Base-by-base conservation (phyloP, 2,888 invertebrate species). In the Epirrhoe tristata region DNA sequence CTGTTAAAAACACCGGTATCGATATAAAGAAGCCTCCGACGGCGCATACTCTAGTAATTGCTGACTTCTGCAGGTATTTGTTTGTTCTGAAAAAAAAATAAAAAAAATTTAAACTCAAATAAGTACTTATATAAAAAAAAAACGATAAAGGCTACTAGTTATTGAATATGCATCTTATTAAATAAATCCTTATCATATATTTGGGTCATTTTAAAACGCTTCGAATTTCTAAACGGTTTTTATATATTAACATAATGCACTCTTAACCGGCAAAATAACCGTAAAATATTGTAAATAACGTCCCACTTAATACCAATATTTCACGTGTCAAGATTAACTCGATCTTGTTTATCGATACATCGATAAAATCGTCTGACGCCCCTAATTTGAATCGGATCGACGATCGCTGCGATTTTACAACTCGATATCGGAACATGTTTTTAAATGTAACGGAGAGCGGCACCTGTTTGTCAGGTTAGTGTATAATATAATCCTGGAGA, bases 1-100 rank as follows among this genome's bases (percentile, higher is more conserved):
- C 97, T 88, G 98, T 97, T 86, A 98, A 94, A 91, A 98, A 98
- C 76, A 98, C 97, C 75, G 98, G 98, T 93, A 98, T 98, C 66
- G 98, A 98, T 82, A 98, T 96, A 86, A 98, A 98, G 93, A 98
- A 98, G 72, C 98, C 98, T 78, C 97, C 97, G 72, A 98, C 97
- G 60, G 98, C 98, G 84, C 98, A 97, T 36, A 98, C 96, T 76
- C 98, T 94, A 71, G 98, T 98, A 73, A 97, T 96, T 70, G 98
- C 97, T 61, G 98, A 98, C 89, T 98, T 98, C 89, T 97, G 97
- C 86, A 98, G 94, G 91, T 98, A 98, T 91, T 98, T 97, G 88
- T 97, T 97, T 71, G 98, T 97, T 85, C 98, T 98, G 96, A 74
- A 96, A 24, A 96, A 55, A 2, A 63, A 46, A 6, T 12, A 12